Evolutionary conservation across 1,140 invertebrate species (phyloP).

Genomic region (Ectropis grisescens): DNA sequence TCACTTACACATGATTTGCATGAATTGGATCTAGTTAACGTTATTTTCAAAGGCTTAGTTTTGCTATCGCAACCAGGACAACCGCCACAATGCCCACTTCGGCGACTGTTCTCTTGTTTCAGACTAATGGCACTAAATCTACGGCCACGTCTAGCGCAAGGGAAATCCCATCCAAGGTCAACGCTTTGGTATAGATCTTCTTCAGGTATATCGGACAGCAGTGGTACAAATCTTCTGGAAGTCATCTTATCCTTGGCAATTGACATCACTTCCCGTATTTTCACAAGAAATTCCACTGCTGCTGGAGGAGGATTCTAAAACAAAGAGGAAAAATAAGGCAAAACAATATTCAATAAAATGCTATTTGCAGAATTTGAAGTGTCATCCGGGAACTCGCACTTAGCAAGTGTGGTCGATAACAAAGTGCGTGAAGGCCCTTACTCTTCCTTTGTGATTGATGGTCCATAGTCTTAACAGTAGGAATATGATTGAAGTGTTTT

Average conservation of each 20-base stretch:
- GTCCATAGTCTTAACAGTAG: too few relatives aligned
- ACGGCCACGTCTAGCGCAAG: constrained; percentile 47
- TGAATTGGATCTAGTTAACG: constrained; percentile 56
- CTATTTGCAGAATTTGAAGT: too few relatives aligned
- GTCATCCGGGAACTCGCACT: too few relatives aligned
- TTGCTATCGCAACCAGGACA: constrained; percentile 75
- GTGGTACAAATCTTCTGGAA: constrained; percentile 86
- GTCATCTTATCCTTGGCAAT: constrained; percentile 90
- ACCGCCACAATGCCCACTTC: constrained; percentile 70
- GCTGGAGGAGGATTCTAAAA: constrained; percentile 86
- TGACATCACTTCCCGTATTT: constrained; percentile 89
- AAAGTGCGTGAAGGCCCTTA: too few relatives aligned
- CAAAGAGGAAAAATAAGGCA: constrained; percentile 10
- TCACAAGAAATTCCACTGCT: constrained; percentile 86
- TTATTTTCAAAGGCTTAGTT: constrained; percentile 35
- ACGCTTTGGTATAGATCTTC: constrained; percentile 72
- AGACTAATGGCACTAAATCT: constrained; percentile 64
- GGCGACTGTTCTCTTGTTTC: constrained; percentile 71
- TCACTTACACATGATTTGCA: constrained; percentile 69
- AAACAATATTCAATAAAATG: too few relatives aligned
- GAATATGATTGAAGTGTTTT: constrained; percentile 3
- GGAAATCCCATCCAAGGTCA: constrained; percentile 61
- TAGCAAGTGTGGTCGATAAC: too few relatives aligned
- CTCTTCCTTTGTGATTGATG: too few relatives aligned
- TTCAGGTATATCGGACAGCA: constrained; percentile 84